These are phyloP conservation scores for Cosmia trapezina DNA, from an alignment of 2,888 invertebrate species.

Conservation along the genomic window DNA sequence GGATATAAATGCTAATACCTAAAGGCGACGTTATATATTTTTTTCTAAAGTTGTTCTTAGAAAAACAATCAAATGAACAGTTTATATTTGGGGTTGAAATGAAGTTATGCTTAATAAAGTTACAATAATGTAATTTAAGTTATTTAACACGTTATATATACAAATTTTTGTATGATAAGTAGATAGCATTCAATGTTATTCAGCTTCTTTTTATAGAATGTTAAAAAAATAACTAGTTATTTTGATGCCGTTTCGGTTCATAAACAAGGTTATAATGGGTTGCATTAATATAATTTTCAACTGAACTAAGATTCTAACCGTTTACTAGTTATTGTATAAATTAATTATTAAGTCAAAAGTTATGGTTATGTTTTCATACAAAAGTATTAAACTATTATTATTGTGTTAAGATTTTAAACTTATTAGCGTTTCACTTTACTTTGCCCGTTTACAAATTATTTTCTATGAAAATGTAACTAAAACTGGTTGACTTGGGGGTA, in stretches of 20 bases:
- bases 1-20: constrained; percentile 18
- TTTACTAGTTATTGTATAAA: constrained; percentile 66
- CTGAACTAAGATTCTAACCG: constrained; percentile 65
- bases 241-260: constrained; percentile 59
- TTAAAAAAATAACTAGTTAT: constrained; percentile 60
- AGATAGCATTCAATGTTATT: constrained; percentile 84
- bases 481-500: constrained; percentile 41
- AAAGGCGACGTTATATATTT: constrained; percentile 36
- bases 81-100: constrained; percentile 58
- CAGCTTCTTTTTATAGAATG: constrained; percentile 65
- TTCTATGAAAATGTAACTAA: constrained; percentile 61
- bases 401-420: constrained; percentile 57
- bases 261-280: constrained; percentile 61
- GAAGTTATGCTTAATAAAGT: constrained; percentile 72
- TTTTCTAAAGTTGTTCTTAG: constrained; percentile 47
- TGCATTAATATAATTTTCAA: constrained; percentile 62
- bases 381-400: constrained; percentile 51
- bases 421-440: constrained; percentile 55
- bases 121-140: constrained; percentile 76
- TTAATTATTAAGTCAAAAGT: constrained; percentile 59
- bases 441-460: constrained; percentile 50
- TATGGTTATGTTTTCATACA: constrained; percentile 62
- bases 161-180: constrained; percentile 85
- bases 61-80: constrained; percentile 49
- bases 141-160: constrained; percentile 84